Conservation (phyloP, 2,113 vertebrate species). For the Chloropsis cyanopogon region DNA sequence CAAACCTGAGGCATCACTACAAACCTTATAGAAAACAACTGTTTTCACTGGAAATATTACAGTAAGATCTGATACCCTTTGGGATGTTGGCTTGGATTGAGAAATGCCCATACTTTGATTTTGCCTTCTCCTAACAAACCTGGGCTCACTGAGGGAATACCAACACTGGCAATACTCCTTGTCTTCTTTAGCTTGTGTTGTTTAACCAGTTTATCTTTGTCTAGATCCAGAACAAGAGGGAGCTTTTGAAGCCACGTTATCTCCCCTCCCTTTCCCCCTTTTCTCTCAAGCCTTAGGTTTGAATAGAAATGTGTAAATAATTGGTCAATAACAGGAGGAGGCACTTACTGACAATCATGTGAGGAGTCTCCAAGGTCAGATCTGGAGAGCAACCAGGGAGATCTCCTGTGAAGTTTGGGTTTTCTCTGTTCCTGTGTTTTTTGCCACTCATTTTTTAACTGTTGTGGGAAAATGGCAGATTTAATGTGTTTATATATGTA, state of each 20-base stretch:
- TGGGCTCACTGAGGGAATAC: background rate
- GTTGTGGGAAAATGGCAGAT: background rate
- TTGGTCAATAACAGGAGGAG: background rate
- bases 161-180: background rate
- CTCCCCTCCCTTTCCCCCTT: background rate
- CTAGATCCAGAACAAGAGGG: background rate
- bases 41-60: background rate
- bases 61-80: background rate
- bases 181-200: background rate
- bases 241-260: background rate
- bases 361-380: background rate
- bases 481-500: too few relatives aligned
- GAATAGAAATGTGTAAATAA: conserved; percentile 2
- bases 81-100: background rate
- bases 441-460: background rate
- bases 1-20: background rate
- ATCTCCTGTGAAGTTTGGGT: background rate
- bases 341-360: background rate
- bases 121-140: background rate
- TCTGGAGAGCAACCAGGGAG: background rate
- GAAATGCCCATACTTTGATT: background rate
- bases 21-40: background rate
- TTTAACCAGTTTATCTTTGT: background rate
- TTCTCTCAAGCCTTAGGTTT: background rate
- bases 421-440: background rate